These are phyloP conservation scores for Formica exsecta DNA, from an alignment of 1,140 invertebrate species.

Conservation along the genomic window DNA sequence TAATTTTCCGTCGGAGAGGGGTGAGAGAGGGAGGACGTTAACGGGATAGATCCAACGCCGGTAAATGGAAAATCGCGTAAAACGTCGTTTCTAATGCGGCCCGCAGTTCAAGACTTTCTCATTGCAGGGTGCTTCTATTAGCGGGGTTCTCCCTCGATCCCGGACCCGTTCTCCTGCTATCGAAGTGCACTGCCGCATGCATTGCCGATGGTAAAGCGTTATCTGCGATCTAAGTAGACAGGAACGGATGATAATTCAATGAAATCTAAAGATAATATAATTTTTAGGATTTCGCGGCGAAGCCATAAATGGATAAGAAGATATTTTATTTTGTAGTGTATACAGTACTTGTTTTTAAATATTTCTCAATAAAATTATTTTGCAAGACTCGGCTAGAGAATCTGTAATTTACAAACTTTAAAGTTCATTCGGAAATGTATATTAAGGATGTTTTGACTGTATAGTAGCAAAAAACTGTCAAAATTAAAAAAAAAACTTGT, in stretches of 20 bases:
- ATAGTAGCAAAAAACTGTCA: no score
- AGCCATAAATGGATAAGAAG: no score
- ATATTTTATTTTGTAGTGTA: neutral
- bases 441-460: no score
- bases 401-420: neutral
- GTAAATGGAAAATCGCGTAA: slow-evolving; percentile 53
- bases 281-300: neutral
- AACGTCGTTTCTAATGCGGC: slow-evolving; percentile 58
- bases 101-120: slow-evolving; percentile 77
- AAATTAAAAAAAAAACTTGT: no score
- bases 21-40: slow-evolving; percentile 26
- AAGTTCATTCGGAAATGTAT: neutral
- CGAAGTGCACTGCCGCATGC: slow-evolving; percentile 32
- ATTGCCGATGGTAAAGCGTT: slow-evolving; percentile 47
- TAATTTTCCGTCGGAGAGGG: slow-evolving; percentile 38
- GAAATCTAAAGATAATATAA: neutral
- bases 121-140: slow-evolving; percentile 76
- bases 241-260: slow-evolving; percentile 32
- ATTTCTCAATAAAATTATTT: slow-evolving; percentile 3
- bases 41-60: slow-evolving; percentile 51
- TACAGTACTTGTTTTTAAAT: neutral
- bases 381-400: no score
- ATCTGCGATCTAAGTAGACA: slow-evolving; percentile 60
- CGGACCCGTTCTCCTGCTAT: neutral
- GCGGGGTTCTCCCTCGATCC: slow-evolving; percentile 57